Conservation (phyloP, 2,888 invertebrate species). For the Drosophila peninsularis region DNA sequence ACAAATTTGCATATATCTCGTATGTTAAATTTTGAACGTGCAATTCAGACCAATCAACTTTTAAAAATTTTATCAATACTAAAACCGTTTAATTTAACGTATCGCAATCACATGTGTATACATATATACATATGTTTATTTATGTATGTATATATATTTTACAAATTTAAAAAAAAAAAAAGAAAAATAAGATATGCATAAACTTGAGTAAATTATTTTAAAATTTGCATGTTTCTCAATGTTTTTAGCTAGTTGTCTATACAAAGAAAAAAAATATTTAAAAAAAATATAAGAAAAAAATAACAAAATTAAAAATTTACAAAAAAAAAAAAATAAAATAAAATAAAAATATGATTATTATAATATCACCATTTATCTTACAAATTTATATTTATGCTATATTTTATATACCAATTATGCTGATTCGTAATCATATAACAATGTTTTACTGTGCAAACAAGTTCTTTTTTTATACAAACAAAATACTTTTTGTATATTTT, state of each 20-base stretch:
- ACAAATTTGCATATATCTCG: constrained; percentile 42
- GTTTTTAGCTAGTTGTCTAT: constrained; percentile 82
- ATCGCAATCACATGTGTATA: constrained; percentile 17
- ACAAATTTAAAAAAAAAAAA: constrained; percentile 9
- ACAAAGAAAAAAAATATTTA: constrained; percentile 34
- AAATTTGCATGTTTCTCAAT: constrained; percentile 85
- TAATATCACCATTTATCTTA: constrained; percentile 59
- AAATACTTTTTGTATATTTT: constrained; percentile 64
- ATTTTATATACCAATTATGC: constrained; percentile 50
- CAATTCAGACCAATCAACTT: constrained; percentile 26
- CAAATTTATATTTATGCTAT: constrained; percentile 65
- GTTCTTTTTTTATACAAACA: constrained; percentile 42
- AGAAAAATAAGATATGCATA: constrained; percentile 45
- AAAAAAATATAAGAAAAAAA: constrained; percentile 37
- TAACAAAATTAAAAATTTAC: constrained; percentile 49
- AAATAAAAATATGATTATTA: constrained; percentile 29
- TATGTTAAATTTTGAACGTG: constrained; percentile 42
- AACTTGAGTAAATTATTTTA: constrained; percentile 75
- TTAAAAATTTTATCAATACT: constrained; percentile 33
- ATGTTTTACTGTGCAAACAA: constrained; percentile 62
- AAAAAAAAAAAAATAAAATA: constrained; percentile 15
- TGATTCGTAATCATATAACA: constrained; percentile 36
- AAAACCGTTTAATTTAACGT: constrained; percentile 40
- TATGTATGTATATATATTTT: constrained; percentile 18
- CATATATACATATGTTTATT: constrained; percentile 11